Evolutionary conservation across 37 sponge, comb jelly and placozoan species (phyloP), one percentile per base, ranked within the genome.

Genomic region (Beroe forskalii): DNA sequence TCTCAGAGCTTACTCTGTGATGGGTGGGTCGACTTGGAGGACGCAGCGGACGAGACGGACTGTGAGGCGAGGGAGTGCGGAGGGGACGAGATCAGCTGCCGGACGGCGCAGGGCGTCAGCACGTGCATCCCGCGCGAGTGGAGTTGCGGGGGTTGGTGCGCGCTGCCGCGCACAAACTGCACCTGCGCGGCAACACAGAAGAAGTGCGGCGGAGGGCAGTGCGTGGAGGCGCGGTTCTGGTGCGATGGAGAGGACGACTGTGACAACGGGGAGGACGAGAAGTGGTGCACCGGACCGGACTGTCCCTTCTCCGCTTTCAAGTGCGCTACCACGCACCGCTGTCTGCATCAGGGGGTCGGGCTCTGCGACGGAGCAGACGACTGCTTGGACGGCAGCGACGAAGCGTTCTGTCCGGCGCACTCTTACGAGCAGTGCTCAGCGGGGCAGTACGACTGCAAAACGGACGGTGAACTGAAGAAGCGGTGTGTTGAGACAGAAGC

Each of bases 321-420:
- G 33, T 69, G 72, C 17, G 27, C 72, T 37, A 32, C 28, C 36
- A 32, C 72, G 19, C 33, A 37, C 28, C 37, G 86, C 0, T 38
- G 37, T 38, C 86, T 80, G 12, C 23, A 27, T 22, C 27, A 80
- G 28, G 19, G 31, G 12, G 31, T 80, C 28, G 86, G 86, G 8
- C 24, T 80, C 0, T 80, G 86, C 42, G 86, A 80, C 31, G 86
- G 86, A n/a, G 86, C 55, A 1, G 55, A 80, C 40, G 86, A 80
- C 55, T 80, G 86, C 42, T 25, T 80, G 43, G 86, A 80, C 27
- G 55, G 55, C 4, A 44, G 55, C 40, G 86, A 80, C 42, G 86
- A 80, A 37, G 12, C 35, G 28, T 3, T 41, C 28, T 80, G 86
- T 42, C 86, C 86, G 24, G 31, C 20, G 14, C 1, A 9, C 31